phyloP scores from a whole-genome alignment of 2,113 vertebrate species.

The Cynopterus brachyotis region DNA sequence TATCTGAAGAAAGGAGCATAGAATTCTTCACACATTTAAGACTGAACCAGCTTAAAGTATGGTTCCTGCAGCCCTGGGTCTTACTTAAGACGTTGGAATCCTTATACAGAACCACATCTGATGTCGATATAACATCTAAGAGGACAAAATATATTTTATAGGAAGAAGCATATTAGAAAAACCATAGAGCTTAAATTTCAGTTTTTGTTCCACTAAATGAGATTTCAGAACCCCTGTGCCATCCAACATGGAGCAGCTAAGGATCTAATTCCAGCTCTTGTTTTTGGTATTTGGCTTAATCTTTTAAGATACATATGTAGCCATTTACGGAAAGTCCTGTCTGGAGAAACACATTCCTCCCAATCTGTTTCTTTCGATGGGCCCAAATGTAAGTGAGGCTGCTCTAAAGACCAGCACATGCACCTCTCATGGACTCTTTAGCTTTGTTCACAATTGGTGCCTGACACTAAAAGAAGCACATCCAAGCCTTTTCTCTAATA shows the following conservation, averaged over 20 bases:
- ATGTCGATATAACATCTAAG: not conserved
- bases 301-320: not conserved
- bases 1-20: not conserved
- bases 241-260: not conserved
- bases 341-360: not conserved
- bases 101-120: not conserved
- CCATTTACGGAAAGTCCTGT: not conserved
- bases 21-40: not conserved
- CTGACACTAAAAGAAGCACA: not conserved
- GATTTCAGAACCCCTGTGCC: not conserved
- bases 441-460: not conserved
- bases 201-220: not conserved
- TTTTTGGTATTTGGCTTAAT: not conserved
- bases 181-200: rapidly evolving
- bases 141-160: not conserved
- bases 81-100: not conserved
- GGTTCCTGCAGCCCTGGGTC: not conserved
- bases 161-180: not conserved
- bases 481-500: not conserved
- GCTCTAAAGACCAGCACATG: not conserved
- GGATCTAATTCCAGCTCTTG: not conserved
- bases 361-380: not conserved
- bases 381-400: not conserved
- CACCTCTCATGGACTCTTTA: rapidly evolving
- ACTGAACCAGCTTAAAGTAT: not conserved